phyloP scores from a whole-genome alignment of 1,140 invertebrate species.

The Danaus plexippus region DNA sequence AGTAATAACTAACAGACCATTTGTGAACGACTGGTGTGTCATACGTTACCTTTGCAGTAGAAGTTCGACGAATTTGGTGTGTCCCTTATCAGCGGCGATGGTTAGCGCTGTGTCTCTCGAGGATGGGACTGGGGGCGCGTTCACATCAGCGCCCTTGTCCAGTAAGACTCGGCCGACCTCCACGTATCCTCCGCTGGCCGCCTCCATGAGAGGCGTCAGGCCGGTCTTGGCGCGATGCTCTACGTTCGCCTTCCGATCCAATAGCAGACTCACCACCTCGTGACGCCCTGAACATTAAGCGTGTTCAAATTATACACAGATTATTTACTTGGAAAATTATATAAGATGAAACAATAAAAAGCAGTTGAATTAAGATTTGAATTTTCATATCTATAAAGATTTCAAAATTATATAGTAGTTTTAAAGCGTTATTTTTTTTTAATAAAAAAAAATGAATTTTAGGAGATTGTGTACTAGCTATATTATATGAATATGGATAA shows the following conservation, averaged over 20 bases:
- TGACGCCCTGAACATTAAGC: slow-evolving; percentile 74
- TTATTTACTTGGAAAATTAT: no score
- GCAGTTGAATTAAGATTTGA: no score
- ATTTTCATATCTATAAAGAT: no score
- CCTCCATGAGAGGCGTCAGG: slow-evolving; percentile 98
- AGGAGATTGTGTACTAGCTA: no score
- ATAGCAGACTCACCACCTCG: slow-evolving; percentile 95
- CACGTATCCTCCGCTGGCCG: slow-evolving; percentile 98
- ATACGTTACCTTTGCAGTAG: slow-evolving; percentile 71
- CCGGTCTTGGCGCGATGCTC: slow-evolving; percentile 99
- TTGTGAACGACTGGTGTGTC: no score
- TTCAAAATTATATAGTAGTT: no score
- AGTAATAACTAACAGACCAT: no score
- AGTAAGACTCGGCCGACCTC: slow-evolving; percentile 97
- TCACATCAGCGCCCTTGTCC: slow-evolving; percentile 98
- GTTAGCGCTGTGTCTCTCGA: slow-evolving; percentile 98
- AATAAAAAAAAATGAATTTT: no score
- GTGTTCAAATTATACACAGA: no score
- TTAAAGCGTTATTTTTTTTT: no score
- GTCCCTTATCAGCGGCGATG: slow-evolving; percentile 99
- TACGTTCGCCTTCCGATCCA: slow-evolving; percentile 98
- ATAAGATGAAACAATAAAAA: no score
- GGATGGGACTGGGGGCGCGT: slow-evolving; percentile 97
- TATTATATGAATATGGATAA: no score
- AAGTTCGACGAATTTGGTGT: slow-evolving; percentile 96